phyloP scores from a whole-genome alignment of 2,888 invertebrate genomes.

The Linhomoeus sp. region DNA sequence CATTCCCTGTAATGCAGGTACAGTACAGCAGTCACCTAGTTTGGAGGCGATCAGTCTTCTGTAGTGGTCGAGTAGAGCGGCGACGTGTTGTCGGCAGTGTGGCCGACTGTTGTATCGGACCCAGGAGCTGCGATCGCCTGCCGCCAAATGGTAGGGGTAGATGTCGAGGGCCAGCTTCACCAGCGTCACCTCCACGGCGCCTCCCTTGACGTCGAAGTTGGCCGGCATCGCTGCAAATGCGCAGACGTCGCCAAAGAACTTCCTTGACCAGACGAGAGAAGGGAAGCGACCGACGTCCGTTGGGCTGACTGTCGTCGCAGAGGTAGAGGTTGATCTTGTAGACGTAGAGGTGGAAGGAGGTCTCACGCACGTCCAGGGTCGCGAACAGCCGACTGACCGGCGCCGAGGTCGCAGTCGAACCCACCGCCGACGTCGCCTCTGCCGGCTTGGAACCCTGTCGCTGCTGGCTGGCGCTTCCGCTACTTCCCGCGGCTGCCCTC shows the following conservation, averaged over 20 bases:
- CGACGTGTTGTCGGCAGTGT: conserved; percentile 18
- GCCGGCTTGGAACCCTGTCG: no score
- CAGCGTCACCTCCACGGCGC: conserved; percentile 73
- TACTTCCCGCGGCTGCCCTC: no score
- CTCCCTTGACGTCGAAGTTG: conserved; percentile 45
- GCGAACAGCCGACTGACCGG: conserved; percentile 57
- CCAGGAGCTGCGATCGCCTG: conserved; percentile 72
- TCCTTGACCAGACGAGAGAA: not conserved
- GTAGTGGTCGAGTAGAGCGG: not conserved
- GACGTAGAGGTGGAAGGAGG: conserved; percentile 71
- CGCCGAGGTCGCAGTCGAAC: no score
- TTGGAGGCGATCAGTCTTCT: no score
- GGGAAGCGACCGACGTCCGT: no score
- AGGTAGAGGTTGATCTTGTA: conserved; percentile 84
- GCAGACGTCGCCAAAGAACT: not conserved
- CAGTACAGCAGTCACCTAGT: no score
- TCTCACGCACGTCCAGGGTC: conserved; percentile 79
- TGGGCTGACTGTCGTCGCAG: conserved; percentile 51
- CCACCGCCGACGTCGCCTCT: no score
- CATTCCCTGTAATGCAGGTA: no score
- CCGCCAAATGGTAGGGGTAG: conserved; percentile 85
- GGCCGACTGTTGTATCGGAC: conserved; percentile 49
- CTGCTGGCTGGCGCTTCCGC: no score
- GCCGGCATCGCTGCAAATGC: conserved; percentile 15
- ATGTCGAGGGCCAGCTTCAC: conserved; percentile 50